phyloP scores from a whole-genome alignment of 2,113 vertebrate species.

The cattle (Bos taurus) region ARS-UCD2.0 NC_037328.1:85958001-85958500 shows the following conservation, averaged over 20 bases:
- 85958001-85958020: neutral
- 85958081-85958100: neutral
- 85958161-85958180: neutral
- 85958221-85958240: neutral
- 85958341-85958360: neutral
- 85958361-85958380: neutral
- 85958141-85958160: neutral
- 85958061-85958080: neutral
- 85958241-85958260: neutral
- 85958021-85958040: neutral
- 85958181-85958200: neutral
- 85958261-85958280: neutral
- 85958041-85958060: neutral
- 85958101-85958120: neutral
- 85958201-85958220: neutral
- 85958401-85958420: neutral
- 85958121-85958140: neutral
- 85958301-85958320: neutral
- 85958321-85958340: neutral
- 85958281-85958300: neutral
- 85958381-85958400: neutral
- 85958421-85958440: neutral
- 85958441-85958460: neutral
- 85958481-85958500: neutral
- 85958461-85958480: neutral